Conservation (phyloP, 2,888 invertebrate genomes). For the Machimus atricapillus region DNA sequence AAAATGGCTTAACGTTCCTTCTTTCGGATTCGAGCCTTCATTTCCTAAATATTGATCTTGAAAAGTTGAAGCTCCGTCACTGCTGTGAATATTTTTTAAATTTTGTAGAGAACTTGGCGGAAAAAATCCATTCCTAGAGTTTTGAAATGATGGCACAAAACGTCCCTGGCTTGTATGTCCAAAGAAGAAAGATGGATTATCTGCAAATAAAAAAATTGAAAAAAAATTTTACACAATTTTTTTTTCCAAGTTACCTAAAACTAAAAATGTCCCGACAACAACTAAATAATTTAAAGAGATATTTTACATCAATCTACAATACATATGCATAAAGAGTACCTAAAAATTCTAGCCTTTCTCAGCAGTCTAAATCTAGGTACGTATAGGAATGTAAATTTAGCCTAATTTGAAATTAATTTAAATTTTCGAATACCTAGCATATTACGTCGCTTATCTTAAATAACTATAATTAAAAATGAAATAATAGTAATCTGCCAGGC, state of each 20-base stretch:
- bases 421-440: too few species aligned
- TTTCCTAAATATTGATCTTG: slow-evolving; percentile 59
- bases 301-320: too few species aligned
- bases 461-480: neutral
- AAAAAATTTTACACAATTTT: too few species aligned
- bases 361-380: too few species aligned
- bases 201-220: slow-evolving; percentile 51
- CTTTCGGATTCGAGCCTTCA: slow-evolving; percentile 49
- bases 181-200: slow-evolving; percentile 58
- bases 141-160: slow-evolving; percentile 58
- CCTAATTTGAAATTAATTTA: too few species aligned
- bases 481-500: neutral
- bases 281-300: too few species aligned
- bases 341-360: too few species aligned
- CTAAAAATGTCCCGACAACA: too few species aligned
- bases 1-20: slow-evolving; percentile 48
- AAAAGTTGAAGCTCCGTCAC: slow-evolving; percentile 55
- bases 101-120: slow-evolving; percentile 25
- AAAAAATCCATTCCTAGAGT: slow-evolving; percentile 47
- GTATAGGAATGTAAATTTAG: too few species aligned
- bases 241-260: too few species aligned
- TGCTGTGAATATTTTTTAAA: slow-evolving; percentile 24
- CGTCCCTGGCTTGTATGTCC: slow-evolving; percentile 56
- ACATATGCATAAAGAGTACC: too few species aligned
- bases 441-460: neutral